These are phyloP conservation scores for Meleagris gallopavo DNA, from an alignment of 2,113 vertebrate species.

Conservation along the genomic window DNA sequence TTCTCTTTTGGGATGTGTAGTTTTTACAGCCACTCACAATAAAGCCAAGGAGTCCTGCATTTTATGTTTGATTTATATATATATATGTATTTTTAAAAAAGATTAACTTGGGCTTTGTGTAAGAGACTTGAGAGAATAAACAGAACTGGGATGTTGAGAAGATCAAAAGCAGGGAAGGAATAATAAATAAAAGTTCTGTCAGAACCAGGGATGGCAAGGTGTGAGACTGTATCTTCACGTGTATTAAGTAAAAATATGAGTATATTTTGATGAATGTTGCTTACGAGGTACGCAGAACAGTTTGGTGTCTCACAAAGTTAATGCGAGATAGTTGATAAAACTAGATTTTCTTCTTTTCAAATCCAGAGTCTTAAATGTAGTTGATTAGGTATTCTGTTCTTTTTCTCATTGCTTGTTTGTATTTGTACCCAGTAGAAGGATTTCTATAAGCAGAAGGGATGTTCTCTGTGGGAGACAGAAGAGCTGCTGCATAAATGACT, in stretches of 20 bases:
- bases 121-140: constrained; percentile 15
- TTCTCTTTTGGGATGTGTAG: constrained; percentile 1
- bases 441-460: background rate
- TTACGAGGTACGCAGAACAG: background rate
- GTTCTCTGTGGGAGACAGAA: background rate
- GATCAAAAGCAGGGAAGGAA: background rate
- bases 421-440: background rate
- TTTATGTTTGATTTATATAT: constrained; percentile 2
- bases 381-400: background rate
- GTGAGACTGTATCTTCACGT: background rate
- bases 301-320: background rate
- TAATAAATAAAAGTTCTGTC: background rate
- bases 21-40: constrained; percentile 29
- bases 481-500: background rate
- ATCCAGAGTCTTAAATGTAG: background rate
- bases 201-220: background rate
- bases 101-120: background rate
- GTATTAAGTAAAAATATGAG: background rate
- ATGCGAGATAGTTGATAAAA: background rate
- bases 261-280: background rate
- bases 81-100: background rate
- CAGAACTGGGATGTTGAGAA: background rate
- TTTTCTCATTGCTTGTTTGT: background rate
- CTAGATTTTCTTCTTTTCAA: background rate
- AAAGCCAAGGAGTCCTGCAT: background rate